Conservation (phyloP, 2,888 invertebrate species). For the Aproaerema taeniolella region DNA sequence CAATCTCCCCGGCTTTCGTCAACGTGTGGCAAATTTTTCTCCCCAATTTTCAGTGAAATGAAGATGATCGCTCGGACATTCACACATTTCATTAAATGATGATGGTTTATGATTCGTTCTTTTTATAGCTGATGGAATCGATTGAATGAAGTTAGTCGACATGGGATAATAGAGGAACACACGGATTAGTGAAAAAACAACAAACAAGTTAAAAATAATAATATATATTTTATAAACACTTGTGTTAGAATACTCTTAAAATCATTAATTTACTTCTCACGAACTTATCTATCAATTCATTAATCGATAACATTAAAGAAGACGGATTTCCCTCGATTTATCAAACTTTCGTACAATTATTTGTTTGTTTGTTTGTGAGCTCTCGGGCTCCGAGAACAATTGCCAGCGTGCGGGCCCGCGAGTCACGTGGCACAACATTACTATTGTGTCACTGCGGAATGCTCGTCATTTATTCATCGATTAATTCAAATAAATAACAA, state of each 20-base stretch:
- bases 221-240: constrained; percentile 79
- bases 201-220: constrained; percentile 72
- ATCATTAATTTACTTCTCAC: constrained; percentile 75
- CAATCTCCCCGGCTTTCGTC: constrained; percentile 13
- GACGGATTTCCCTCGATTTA: constrained; percentile 58
- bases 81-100: not conserved
- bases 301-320: constrained; percentile 67
- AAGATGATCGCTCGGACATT: constrained; percentile 4
- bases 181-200: constrained; percentile 67
- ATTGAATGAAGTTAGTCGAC: constrained; percentile 40
- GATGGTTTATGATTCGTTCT: constrained; percentile 12
- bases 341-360: constrained; percentile 35
- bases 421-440: no score
- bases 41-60: constrained; percentile 22
- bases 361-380: constrained; percentile 12
- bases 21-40: constrained; percentile 22
- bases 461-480: constrained; percentile 53
- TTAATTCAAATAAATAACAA: constrained; percentile 71
- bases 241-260: constrained; percentile 77
- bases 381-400: constrained; percentile 4
- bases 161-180: constrained; percentile 40
- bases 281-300: constrained; percentile 72
- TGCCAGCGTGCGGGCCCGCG: no score
- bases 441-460: no score
- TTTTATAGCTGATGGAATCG: constrained; percentile 71